These are phyloP conservation scores for Bergia puertoricense DNA, from an alignment of 92 coral and sea anemone genomes.

Conservation along the genomic window DNA sequence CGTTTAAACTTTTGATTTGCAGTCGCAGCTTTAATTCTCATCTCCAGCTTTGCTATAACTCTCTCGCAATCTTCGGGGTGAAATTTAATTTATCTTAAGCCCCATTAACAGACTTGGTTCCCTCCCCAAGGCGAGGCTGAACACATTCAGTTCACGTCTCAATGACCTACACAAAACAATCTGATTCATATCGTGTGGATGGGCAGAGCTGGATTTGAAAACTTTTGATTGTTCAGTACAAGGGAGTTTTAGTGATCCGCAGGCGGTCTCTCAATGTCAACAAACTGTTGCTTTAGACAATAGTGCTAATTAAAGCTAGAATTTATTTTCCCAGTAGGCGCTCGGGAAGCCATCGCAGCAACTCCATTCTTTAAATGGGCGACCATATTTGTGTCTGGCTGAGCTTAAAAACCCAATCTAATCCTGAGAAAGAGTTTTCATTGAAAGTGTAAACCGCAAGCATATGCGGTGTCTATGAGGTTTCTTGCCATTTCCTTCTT, in stretches of 20 bases:
- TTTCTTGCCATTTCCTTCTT: constrained; percentile 25
- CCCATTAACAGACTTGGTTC: neutral
- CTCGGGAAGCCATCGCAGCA: neutral
- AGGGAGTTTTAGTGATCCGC: constrained; percentile 20
- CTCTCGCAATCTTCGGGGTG: neutral
- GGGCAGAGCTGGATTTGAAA: constrained; percentile 18
- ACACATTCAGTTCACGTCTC: constrained; percentile 1
- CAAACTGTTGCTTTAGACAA: constrained; percentile 63
- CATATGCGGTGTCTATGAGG: constrained; percentile 8
- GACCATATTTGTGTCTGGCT: constrained; percentile 7
- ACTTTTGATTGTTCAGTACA: constrained; percentile 28
- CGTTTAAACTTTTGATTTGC: neutral
- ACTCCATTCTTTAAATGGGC: neutral
- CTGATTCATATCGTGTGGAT: constrained; percentile 1
- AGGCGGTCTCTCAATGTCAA: constrained; percentile 61
- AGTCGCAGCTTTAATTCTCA: neutral
- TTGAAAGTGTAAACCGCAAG: constrained; percentile 5
- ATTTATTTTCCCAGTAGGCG: constrained; percentile 33
- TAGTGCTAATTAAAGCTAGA: constrained; percentile 70
- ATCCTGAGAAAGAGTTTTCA: constrained; percentile 3
- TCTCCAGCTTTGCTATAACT: neutral
- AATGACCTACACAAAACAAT: neutral
- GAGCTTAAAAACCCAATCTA: constrained; percentile 13
- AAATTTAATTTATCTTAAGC: neutral
- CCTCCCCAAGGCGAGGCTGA: neutral